Base-by-base conservation (phyloP, 2,113 vertebrate genomes). In the Myotis davidii region DNA sequence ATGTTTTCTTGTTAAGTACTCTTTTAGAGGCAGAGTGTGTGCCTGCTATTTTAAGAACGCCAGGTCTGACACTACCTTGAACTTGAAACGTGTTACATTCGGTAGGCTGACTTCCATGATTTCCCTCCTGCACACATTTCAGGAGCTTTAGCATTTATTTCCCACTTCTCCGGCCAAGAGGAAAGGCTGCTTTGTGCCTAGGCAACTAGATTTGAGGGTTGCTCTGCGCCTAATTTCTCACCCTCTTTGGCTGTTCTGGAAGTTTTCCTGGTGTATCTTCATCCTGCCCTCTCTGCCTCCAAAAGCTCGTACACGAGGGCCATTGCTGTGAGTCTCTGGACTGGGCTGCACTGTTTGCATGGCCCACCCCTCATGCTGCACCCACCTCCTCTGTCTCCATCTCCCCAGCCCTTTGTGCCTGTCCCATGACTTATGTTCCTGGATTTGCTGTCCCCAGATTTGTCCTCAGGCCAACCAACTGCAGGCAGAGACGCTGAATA, bases 51-150 rank as follows among this genome's bases (percentile, higher is more conserved):
- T 95, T 39, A 85, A 85, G 39, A 79, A 50, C 39, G 61, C 61
- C 94, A 96, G 79, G 72, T 70, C 59, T 61, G 59, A 54, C 56
- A 61, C 85, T 96, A 73, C 78, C 74, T 96, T 96, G 88, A 93
- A 95, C 74, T 94, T 94, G 74, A 96, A 91, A 79, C 45, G 9
- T 52, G n/a, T 54, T 69, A 64, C 54, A 11, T 37, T 54, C 59
- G 45, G 48, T 88, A 25, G 86, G n/a, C n/a, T 48, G 77, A 29
- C 32, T 48, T 81, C 74, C 74, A 3, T 87, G 54, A 61, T 96
- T 97, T 93, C 77, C 76, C 69, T 72, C 34, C 69, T 65, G 74
- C 29, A 9, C 21, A 69, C 77, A 59, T 52, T 72, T 90, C 88
- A 87, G 39, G 45, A n/a, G 37, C 10, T 50, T 78, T 59, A 85